Conservation (phyloP, 2,113 vertebrate genomes). For the Hiodon tergisus region DNA sequence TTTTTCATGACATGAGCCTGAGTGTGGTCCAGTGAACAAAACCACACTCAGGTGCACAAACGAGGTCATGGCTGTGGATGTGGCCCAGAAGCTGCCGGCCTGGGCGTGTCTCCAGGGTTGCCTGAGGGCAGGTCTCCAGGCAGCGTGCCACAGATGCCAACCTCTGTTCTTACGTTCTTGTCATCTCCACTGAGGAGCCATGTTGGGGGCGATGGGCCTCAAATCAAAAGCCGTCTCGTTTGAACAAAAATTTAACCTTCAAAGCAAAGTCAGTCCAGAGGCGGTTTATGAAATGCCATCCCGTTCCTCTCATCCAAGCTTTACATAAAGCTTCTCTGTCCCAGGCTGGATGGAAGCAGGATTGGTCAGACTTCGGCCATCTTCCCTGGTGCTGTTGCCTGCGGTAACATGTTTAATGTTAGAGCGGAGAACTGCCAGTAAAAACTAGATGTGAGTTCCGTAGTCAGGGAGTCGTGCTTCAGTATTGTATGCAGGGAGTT, state of each 20-base stretch:
- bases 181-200: slow-evolving; percentile 7
- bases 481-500: no score
- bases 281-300: slow-evolving; percentile 92
- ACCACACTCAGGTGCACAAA: neutral
- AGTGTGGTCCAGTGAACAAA: neutral
- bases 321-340: slow-evolving; percentile 44
- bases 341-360: no score
- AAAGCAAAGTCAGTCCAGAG: neutral
- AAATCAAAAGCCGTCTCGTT: neutral
- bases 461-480: no score
- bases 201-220: neutral
- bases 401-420: no score
- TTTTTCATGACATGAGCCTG: neutral
- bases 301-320: slow-evolving; percentile 99
- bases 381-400: no score
- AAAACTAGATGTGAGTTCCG: no score
- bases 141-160: neutral
- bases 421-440: no score
- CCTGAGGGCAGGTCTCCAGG: no score
- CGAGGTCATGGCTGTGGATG: neutral
- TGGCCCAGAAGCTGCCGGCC: no score
- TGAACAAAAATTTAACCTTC: neutral
- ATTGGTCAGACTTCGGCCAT: slow-evolving; percentile 9
- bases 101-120: no score
- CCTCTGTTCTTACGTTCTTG: slow-evolving; percentile 1